Conservation (phyloP, 2,888 invertebrate species). For the Dasypolia templi region DNA sequence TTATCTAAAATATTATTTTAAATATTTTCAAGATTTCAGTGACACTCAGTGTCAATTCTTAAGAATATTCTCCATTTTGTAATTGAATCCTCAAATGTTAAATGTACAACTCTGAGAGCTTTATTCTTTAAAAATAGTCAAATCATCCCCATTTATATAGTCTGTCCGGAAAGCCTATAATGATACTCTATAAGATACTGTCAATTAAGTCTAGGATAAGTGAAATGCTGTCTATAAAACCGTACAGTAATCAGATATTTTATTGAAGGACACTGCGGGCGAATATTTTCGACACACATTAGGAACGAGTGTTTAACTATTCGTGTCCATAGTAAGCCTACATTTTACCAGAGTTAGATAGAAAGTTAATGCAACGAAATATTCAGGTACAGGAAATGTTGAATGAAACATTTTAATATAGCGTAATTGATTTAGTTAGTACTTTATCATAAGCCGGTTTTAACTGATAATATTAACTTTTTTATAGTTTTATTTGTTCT, state of each 20-base stretch:
- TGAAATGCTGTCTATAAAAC: slow-evolving; percentile 59
- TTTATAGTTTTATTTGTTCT: slow-evolving; percentile 72
- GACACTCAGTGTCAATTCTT: slow-evolving; percentile 7
- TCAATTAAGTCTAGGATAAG: slow-evolving; percentile 82
- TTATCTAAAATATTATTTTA: background rate
- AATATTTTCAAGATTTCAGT: background rate
- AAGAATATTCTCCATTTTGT: slow-evolving; percentile 21
- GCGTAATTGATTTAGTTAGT: slow-evolving; percentile 80
- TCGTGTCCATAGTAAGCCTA: slow-evolving; percentile 54
- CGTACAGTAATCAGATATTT: slow-evolving; percentile 38
- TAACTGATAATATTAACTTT: slow-evolving; percentile 70
- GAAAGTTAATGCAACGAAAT: slow-evolving; percentile 82
- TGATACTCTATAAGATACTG: slow-evolving; percentile 67
- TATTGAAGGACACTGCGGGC: slow-evolving; percentile 42
- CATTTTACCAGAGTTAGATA: slow-evolving; percentile 61
- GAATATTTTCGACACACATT: slow-evolving; percentile 49
- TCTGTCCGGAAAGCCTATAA: slow-evolving; percentile 41
- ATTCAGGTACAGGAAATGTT: slow-evolving; percentile 77
- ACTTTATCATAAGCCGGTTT: slow-evolving; percentile 75
- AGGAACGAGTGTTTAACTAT: slow-evolving; percentile 51
- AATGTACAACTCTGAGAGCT: slow-evolving; percentile 56
- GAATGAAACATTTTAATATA: slow-evolving; percentile 76
- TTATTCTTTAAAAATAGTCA: slow-evolving; percentile 50
- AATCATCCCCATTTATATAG: slow-evolving; percentile 27
- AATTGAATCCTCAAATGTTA: slow-evolving; percentile 28